Conservation (phyloP, 2,888 invertebrate species). For the Anticlea derivata region DNA sequence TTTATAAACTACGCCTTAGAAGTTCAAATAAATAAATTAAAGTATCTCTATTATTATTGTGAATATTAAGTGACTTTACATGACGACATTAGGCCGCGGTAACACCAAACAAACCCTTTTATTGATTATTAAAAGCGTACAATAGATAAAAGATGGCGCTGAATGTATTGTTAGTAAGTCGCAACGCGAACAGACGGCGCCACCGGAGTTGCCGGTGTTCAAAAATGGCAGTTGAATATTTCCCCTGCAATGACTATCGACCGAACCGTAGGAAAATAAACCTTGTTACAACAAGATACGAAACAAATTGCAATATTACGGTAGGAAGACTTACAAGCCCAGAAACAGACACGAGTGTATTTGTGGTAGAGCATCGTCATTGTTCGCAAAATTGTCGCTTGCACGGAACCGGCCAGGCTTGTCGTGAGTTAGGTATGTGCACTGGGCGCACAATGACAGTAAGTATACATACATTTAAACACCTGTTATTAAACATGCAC, state of each 20-base stretch:
- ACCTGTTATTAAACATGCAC: slow-evolving; percentile 81
- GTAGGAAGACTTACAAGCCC: slow-evolving; percentile 67
- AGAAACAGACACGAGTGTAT: slow-evolving; percentile 72
- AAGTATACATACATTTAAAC: slow-evolving; percentile 79
- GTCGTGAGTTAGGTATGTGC: slow-evolving; percentile 79
- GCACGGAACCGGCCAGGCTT: slow-evolving; percentile 80
- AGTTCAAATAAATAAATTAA: no score
- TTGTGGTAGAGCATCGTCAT: slow-evolving; percentile 81
- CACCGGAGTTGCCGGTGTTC: slow-evolving; percentile 80
- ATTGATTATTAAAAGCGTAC: slow-evolving; percentile 76
- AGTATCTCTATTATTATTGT: no score
- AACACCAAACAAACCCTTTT: slow-evolving; percentile 56
- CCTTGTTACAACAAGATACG: slow-evolving; percentile 44
- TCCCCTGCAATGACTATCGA: slow-evolving; percentile 60
- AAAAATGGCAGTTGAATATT: slow-evolving; percentile 83
- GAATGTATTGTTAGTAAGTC: slow-evolving; percentile 72
- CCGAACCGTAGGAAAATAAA: slow-evolving; percentile 41
- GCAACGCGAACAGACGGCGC: slow-evolving; percentile 78
- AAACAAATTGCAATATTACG: slow-evolving; percentile 41
- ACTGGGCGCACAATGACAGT: slow-evolving; percentile 72
- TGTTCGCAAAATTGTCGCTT: slow-evolving; percentile 83
- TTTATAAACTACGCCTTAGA: no score
- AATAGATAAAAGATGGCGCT: slow-evolving; percentile 82
- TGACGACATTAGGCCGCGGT: slow-evolving; percentile 44
- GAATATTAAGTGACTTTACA: neutral